A percentile compares a stretch with the other conserved stretches of the same genome.
These are phyloP conservation scores for Falco cherrug DNA, from an alignment of 2,797 vertebrate genomes.

Conservation along the genomic window DNA sequence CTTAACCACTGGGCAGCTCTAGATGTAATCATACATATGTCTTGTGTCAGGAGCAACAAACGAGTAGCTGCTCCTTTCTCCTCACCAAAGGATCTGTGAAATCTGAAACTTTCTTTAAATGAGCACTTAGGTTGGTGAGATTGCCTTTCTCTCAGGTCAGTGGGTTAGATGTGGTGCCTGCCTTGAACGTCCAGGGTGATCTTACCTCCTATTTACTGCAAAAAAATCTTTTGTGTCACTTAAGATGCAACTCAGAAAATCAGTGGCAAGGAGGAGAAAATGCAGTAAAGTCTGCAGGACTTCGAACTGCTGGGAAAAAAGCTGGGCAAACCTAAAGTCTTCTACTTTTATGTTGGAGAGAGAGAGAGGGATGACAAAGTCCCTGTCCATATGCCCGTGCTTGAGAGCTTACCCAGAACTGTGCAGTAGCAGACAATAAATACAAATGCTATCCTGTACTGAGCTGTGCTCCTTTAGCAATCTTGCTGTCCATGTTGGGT, in stretches of 20 bases:
- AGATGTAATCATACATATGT: not conserved
- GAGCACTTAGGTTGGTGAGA: not conserved
- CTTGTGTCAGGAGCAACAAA: not conserved
- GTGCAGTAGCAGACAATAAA: not conserved
- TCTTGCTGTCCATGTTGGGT: not conserved
- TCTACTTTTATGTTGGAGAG: not conserved
- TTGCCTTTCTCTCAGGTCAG: not conserved
- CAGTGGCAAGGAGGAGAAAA: not conserved
- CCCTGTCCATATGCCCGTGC: not conserved
- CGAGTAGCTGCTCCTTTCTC: not conserved
- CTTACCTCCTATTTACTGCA: not conserved
- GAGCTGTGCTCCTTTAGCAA: not conserved
- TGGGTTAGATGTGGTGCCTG: not conserved
- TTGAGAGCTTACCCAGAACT: not conserved
- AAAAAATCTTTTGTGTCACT: not conserved
- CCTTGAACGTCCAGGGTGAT: not conserved
- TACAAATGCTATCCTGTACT: not conserved
- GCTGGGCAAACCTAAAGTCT: not conserved
- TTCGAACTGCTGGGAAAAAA: not conserved
- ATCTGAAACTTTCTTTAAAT: not conserved
- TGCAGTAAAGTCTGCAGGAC: not conserved
- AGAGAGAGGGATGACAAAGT: not conserved
- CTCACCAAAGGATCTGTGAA: not conserved
- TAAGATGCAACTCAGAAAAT: fast-evolving
- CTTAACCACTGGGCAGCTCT: not conserved